Base-by-base conservation (phyloP, 2,113 vertebrate genomes). In the Aleadryas rufinucha region DNA sequence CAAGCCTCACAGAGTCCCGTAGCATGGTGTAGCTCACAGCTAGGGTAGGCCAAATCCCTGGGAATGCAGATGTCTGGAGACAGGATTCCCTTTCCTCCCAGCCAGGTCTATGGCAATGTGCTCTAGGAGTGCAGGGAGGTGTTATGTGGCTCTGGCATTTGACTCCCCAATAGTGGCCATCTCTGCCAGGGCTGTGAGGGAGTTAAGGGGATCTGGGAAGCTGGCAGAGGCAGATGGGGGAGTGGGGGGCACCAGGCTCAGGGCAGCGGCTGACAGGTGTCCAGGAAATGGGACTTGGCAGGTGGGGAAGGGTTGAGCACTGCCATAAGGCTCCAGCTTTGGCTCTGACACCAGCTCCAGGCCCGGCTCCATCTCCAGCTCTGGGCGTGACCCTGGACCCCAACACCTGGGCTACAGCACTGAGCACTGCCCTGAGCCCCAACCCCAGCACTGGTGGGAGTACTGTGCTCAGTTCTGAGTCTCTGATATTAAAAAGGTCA, bases 241-340 rank as follows among this genome's bases (percentile, higher is more conserved):
- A 69, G 11, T 16, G 7, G 33, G 31, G 12, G 8, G 28, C 68
- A 64, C 2, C 14, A 21, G 30, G 22, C 16, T 47, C 11, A 15
- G 28, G 9, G 20, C n/a, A 27, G 63, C 1, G 0, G 27, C 37
- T 45, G 28, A 17, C 37, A 24, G 11, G 20, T 8, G 30, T n/a
- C 84, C 24, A 35, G 26, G 2, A 66, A 18, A 33, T 19, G 4
- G 9, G 9, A 21, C 8, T 3, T 41, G 52, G 6, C 18, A 13
- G 35, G 16, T 24, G 18, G 13, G 16, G 8, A 47, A 42, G 11
- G 4, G 20, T 63, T 4, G 22, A 41, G 12, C 0, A 0, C 4
- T 35, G 27, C 30, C 22, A 1, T 8, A 21, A 39, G 9, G 74
- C 47, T 53, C 54, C 19, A 53, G 39, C 45, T 61, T 37, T 53